Evolutionary conservation across 1,140 invertebrate species (phyloP).

Genomic region (Sinella curviseta): DNA sequence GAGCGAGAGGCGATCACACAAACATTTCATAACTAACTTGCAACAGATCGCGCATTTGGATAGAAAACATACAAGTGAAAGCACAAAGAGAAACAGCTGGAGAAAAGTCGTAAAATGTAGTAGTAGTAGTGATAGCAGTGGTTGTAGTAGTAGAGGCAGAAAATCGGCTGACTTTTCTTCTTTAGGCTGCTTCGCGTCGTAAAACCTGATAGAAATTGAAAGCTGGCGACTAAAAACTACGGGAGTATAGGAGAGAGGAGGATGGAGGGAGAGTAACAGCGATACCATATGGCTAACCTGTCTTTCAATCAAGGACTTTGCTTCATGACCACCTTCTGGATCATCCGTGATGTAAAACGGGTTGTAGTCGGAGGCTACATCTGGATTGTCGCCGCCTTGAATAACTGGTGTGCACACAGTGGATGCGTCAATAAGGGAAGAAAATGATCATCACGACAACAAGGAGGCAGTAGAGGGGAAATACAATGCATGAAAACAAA

Average conservation of each 20-base stretch:
- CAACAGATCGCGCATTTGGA: neutral
- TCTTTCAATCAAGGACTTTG: conserved; percentile 80
- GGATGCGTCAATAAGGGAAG: neutral
- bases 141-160: neutral
- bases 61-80: neutral
- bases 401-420: conserved; percentile 71
- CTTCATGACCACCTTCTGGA: conserved; percentile 81
- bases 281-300: conserved; percentile 60
- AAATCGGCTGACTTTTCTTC: neutral
- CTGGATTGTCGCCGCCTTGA: conserved; percentile 79
- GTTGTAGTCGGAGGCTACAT: conserved; percentile 80
- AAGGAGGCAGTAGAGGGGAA: too few species aligned
- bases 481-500: too few species aligned
- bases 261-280: neutral
- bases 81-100: neutral
- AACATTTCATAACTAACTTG: neutral
- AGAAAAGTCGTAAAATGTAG: conserved; percentile 4
- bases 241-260: neutral
- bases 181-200: too few species aligned
- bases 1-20: too few species aligned
- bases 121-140: too few species aligned
- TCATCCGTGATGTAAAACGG: conserved; percentile 95
- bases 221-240: too few species aligned
- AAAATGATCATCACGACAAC: too few species aligned
- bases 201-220: too few species aligned